Evolutionary conservation across 2,888 invertebrate genomes (phyloP).

Genomic region (Syritta pipiens): DNA sequence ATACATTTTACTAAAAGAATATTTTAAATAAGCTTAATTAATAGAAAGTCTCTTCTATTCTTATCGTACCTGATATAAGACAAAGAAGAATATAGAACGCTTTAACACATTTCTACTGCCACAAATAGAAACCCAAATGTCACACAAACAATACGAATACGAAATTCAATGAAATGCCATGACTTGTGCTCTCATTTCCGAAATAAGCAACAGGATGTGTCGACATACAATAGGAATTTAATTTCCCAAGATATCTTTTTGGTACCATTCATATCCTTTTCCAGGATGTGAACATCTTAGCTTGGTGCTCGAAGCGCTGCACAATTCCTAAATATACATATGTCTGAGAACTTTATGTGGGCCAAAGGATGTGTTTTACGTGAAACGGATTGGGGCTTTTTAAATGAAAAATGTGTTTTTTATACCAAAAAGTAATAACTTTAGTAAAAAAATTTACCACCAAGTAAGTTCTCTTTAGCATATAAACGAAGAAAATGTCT

Average conservation of each 20-base stretch:
- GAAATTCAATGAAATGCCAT: slow-evolving; percentile 50
- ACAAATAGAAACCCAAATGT: slow-evolving; percentile 51
- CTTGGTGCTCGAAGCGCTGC: slow-evolving; percentile 44
- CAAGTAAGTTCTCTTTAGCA: too few relatives aligned
- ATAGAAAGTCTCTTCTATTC: too few relatives aligned
- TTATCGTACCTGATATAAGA: slow-evolving; percentile 38
- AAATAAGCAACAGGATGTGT: slow-evolving; percentile 68
- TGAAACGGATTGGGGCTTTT: too few relatives aligned
- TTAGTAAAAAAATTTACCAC: too few relatives aligned
- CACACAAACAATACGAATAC: slow-evolving; percentile 51
- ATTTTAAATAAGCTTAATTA: too few relatives aligned
- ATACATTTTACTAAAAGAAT: too few relatives aligned
- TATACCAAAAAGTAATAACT: too few relatives aligned
- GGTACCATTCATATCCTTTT: slow-evolving; percentile 59
- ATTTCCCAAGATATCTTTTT: slow-evolving; percentile 65
- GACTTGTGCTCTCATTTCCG: slow-evolving; percentile 63
- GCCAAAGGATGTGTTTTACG: slow-evolving; percentile 50
- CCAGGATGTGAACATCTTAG: slow-evolving; percentile 61
- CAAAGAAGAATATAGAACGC: too few relatives aligned
- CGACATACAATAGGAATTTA: slow-evolving; percentile 66
- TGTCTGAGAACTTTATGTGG: slow-evolving; percentile 32
- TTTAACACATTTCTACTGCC: slow-evolving; percentile 38
- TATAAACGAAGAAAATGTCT: too few relatives aligned
- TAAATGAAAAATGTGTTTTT: too few relatives aligned
- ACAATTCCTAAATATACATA: slow-evolving; percentile 12